Evolutionary conservation across 2,888 invertebrate species (phyloP).

Genomic region (Epiblema foenella): DNA sequence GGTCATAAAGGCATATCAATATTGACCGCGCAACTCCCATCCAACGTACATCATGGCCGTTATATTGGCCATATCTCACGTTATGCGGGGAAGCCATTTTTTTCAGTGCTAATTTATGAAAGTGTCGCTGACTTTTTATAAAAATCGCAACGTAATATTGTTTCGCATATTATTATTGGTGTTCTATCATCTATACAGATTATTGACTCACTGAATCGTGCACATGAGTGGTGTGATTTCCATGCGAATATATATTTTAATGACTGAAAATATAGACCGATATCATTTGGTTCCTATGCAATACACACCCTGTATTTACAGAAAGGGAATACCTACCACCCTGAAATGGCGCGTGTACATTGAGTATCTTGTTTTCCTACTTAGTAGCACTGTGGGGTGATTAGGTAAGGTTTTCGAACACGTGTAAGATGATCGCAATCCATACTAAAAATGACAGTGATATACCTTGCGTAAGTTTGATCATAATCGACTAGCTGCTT

Average conservation of each 20-base stretch:
- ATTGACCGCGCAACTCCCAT: conserved; percentile 75
- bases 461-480: too few relatives aligned
- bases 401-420: too few relatives aligned
- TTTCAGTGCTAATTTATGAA: conserved; percentile 68
- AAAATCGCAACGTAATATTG: conserved; percentile 45
- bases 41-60: conserved; percentile 70
- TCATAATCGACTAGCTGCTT: too few relatives aligned
- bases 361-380: background rate
- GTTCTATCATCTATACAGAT: background rate
- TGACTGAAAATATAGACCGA: too few relatives aligned
- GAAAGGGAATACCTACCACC: background rate
- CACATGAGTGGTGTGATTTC: background rate
- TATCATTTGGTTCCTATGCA: too few relatives aligned
- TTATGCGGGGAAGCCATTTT: conserved; percentile 66
- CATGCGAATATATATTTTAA: too few relatives aligned
- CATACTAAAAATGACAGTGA: too few relatives aligned
- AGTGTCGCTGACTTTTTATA: conserved; percentile 56
- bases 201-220: background rate
- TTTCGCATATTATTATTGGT: background rate
- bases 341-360: background rate
- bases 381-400: background rate
- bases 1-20: conserved; percentile 82
- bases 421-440: too few relatives aligned
- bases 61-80: conserved; percentile 74
- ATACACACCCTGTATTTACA: background rate